phyloP scores from a whole-genome alignment of 2,888 invertebrate species.

The Pocota personata region DNA sequence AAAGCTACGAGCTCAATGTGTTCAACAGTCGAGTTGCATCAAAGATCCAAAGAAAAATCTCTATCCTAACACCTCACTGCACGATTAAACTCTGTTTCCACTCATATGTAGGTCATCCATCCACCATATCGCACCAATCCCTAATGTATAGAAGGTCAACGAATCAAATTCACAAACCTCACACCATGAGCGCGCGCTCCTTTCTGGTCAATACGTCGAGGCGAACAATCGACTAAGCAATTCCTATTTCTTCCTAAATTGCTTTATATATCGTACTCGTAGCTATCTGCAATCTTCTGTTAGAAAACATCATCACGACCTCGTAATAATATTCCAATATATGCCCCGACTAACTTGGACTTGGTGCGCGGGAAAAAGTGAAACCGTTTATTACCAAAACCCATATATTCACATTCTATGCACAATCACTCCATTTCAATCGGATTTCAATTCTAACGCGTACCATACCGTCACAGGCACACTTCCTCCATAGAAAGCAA shows the following conservation, averaged over 20 bases:
- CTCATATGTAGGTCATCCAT: conserved; percentile 60
- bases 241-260: conserved; percentile 71
- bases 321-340: conserved; percentile 74
- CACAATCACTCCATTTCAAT: conserved; percentile 73
- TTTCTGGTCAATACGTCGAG: conserved; percentile 40
- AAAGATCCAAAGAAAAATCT: not conserved
- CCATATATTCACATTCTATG: conserved; percentile 73
- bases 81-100: not conserved
- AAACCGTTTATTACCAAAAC: conserved; percentile 74
- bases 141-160: conserved; percentile 59
- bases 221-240: conserved; percentile 43
- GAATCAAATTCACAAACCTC: conserved; percentile 58
- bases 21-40: too few species aligned
- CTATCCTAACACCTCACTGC: not conserved
- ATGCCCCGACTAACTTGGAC: conserved; percentile 44
- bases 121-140: conserved; percentile 56
- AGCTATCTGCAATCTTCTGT: conserved; percentile 54
- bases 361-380: conserved; percentile 49
- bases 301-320: conserved; percentile 72
- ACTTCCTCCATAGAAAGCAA: conserved; percentile 67
- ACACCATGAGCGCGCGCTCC: conserved; percentile 58
- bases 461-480: conserved; percentile 46
- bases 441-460: conserved; percentile 71
- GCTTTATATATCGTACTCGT: conserved; percentile 70
- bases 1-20: too few species aligned